phyloP scores from a whole-genome alignment of 2,888 invertebrate species.

The Eristalis tenax region DNA sequence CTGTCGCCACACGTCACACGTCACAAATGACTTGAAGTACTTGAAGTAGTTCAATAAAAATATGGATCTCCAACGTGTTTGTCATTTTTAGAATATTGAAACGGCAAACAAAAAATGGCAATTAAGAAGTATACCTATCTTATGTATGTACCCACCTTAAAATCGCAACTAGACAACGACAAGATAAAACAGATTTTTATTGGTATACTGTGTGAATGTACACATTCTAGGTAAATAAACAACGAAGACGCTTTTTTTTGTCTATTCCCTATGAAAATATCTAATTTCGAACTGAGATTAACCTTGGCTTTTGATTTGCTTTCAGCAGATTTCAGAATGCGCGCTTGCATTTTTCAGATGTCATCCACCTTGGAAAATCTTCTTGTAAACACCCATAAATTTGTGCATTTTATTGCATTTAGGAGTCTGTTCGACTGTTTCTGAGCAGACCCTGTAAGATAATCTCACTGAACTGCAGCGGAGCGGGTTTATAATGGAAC shows the following conservation, averaged over 20 bases:
- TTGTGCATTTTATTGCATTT: not conserved
- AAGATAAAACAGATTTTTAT: conserved; percentile 1
- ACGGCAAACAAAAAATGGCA: too few species aligned
- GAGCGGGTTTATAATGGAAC: not conserved
- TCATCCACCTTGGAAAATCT: conserved; percentile 27
- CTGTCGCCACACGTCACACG: too few species aligned
- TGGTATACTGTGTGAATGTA: conserved; percentile 8
- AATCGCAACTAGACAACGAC: not conserved
- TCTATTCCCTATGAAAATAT: not conserved
- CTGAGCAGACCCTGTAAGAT: not conserved
- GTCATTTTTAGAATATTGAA: too few species aligned
- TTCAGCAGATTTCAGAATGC: conserved; percentile 9
- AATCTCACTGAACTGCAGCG: not conserved
- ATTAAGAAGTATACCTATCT: too few species aligned
- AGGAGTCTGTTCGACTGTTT: not conserved
- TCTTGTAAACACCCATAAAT: conserved; percentile 13
- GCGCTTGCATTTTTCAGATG: conserved; percentile 7
- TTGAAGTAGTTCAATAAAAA: too few species aligned
- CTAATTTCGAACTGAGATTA: not conserved
- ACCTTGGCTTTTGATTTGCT: not conserved
- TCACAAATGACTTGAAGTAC: too few species aligned
- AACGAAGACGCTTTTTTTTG: not conserved
- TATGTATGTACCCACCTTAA: too few species aligned
- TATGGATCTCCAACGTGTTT: too few species aligned
- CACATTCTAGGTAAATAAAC: not conserved